phyloP scores from a whole-genome alignment of 2,797 vertebrate genomes.

The Crocodylus rhombifer region DNA sequence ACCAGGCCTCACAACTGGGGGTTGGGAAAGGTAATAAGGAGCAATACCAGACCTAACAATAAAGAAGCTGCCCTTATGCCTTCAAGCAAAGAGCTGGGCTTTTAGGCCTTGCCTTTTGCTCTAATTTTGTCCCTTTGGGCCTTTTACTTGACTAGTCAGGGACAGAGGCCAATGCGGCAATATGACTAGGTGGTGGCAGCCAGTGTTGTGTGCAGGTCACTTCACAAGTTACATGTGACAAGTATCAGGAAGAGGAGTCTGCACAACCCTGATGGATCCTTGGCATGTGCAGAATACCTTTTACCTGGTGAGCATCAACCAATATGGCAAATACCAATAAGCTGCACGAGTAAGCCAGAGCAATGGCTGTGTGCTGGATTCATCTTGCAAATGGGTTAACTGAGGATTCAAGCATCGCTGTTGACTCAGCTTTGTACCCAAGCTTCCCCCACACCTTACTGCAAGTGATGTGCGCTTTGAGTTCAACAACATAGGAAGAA shows the following conservation, averaged over 20 bases:
- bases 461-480: not conserved
- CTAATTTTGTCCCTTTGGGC: not conserved
- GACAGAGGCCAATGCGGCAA: not conserved
- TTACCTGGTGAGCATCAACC: not conserved
- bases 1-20: not conserved
- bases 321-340: not conserved
- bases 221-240: constrained; percentile 39
- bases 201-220: not conserved
- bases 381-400: not conserved
- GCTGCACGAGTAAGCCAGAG: not conserved
- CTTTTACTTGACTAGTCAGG: constrained; percentile 33
- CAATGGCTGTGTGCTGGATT: not conserved
- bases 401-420: not conserved
- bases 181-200: constrained; percentile 22
- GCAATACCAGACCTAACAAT: not conserved
- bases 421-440: not conserved
- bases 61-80: not conserved
- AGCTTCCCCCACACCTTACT: not conserved
- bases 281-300: constrained; percentile 25
- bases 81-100: not conserved
- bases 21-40: constrained; percentile 9
- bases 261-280: constrained; percentile 28
- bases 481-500: not conserved
- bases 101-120: constrained; percentile 42
- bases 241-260: not conserved